Base-by-base conservation (phyloP, 2,113 vertebrate genomes). In the Vimba vimba region DNA sequence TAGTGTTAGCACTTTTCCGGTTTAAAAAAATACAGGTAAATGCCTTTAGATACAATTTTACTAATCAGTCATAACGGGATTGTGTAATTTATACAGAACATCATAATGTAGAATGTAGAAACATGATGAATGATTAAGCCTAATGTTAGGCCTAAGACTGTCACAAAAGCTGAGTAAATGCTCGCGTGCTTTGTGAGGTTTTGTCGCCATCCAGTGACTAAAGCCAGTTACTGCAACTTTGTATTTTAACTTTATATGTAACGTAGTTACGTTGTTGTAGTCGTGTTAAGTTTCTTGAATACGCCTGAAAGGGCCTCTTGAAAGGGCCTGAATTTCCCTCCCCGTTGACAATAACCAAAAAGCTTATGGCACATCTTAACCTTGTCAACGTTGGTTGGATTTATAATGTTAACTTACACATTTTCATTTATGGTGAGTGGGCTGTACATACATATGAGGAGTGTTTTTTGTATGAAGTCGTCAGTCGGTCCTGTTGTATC, bases 121-220 rank as follows among this genome's bases (percentile, higher is more conserved):
- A 19, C 27, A 13, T 59, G 4, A 13, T 79, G 4, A 6, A 23
- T 4, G 19, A 7, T 36, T 52, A 52, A 17, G 50, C 13, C 50
- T 52, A 15, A 52, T 52, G 50, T 52, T 64, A 45, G 59, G 78
- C n/a, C 57, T 25, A 21, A 68, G 30, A 69, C 30, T 4, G 4
- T 11, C 19, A 71, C 19, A 36, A 23, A 21, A 36, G 19, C 17
- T 23, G 27, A 17, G 30, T 60, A 60, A 60, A 71, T 6, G 6
- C 33, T 15, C 55, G 76, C 27, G 19, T 3, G 50, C 15, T n/a
- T 66, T 30, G 39, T 45, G 64, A 52, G 5, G 19, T 50, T 33
- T 69, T 52, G 64, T 82, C 45, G 62, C 80, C 80, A 69, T 30
- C 62, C 6, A 30, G 80, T 69, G 80, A 69, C 25, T 6, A 52